These are phyloP conservation scores for Sula dactylatra DNA, from an alignment of 2,113 vertebrate species.

Conservation along the genomic window DNA sequence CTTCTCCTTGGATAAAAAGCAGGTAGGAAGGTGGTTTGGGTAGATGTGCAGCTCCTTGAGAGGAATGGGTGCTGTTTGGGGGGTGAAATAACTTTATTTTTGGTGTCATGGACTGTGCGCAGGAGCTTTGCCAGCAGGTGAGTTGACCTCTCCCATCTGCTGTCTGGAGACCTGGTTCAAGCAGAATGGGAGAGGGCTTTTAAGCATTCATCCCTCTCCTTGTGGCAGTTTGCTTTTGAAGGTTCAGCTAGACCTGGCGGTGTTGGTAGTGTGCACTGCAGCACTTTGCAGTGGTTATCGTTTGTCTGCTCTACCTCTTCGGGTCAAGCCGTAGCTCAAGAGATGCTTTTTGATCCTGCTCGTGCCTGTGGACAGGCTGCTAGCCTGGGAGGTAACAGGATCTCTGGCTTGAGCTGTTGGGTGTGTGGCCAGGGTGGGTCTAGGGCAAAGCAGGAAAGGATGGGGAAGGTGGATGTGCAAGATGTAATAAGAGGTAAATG, in stretches of 20 bases:
- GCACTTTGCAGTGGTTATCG: not conserved
- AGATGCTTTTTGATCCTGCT: not conserved
- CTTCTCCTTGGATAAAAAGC: not conserved
- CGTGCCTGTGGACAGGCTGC: accelerated
- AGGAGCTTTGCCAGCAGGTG: not conserved
- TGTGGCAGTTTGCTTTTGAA: not conserved
- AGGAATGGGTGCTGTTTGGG: not conserved
- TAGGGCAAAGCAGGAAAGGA: not conserved
- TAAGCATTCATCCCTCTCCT: not conserved
- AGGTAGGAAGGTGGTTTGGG: not conserved
- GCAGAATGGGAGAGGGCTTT: not conserved
- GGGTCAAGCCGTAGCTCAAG: not conserved
- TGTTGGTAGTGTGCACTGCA: accelerated
- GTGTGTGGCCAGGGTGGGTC: not conserved
- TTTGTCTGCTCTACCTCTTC: not conserved
- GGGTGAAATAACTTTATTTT: not conserved
- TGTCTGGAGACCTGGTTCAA: not conserved
- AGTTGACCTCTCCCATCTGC: not conserved
- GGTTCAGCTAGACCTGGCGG: not conserved
- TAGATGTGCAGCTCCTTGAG: accelerated
- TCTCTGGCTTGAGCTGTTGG: accelerated
- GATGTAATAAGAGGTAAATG: not conserved
- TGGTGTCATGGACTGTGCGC: accelerated
- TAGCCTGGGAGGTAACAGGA: accelerated
- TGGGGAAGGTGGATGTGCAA: accelerated